phyloP scores from a whole-genome alignment of 2,797 vertebrate species.

The Enteromius mattozi region DNA sequence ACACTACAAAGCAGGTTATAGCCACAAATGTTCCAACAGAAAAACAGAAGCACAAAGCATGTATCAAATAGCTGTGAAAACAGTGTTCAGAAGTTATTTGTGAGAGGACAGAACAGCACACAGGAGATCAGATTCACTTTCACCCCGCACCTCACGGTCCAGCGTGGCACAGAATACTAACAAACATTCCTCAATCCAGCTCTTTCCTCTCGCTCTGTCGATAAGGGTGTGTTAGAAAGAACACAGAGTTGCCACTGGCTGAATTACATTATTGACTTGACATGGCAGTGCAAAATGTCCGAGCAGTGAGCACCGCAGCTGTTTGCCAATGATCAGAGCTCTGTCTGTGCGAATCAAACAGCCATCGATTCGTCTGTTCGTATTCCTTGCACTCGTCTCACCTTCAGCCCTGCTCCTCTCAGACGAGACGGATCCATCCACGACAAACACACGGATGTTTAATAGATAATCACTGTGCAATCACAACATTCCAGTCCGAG shows the following conservation, averaged over 20 bases:
- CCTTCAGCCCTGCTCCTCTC: conserved; percentile 19
- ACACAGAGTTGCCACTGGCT: conserved; percentile 53
- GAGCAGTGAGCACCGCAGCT: conserved; percentile 54
- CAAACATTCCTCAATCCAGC: conserved; percentile 39
- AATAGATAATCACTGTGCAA: conserved; percentile 42
- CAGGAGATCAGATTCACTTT: conserved; percentile 7
- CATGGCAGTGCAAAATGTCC: conserved; percentile 60
- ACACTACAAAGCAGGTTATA: neutral
- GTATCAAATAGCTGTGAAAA: neutral
- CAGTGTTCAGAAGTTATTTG: neutral
- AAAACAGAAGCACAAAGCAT: neutral
- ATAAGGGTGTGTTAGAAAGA: conserved; percentile 57
- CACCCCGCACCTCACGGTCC: conserved; percentile 3
- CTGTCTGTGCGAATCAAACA: conserved; percentile 57
- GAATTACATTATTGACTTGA: conserved; percentile 64
- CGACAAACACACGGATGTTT: conserved; percentile 15
- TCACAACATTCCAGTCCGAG: conserved; percentile 23
- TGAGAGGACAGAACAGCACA: conserved; percentile 1
- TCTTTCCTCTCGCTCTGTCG: conserved; percentile 41
- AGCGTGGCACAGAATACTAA: conserved; percentile 29
- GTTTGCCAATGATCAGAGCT: conserved; percentile 58
- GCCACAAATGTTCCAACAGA: neutral
- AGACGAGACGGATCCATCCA: neutral
- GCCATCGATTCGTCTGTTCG: conserved; percentile 56
- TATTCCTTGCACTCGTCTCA: conserved; percentile 41